phyloP scores from a whole-genome alignment of 2,797 vertebrate genomes.

The Adelosebastes latens region DNA sequence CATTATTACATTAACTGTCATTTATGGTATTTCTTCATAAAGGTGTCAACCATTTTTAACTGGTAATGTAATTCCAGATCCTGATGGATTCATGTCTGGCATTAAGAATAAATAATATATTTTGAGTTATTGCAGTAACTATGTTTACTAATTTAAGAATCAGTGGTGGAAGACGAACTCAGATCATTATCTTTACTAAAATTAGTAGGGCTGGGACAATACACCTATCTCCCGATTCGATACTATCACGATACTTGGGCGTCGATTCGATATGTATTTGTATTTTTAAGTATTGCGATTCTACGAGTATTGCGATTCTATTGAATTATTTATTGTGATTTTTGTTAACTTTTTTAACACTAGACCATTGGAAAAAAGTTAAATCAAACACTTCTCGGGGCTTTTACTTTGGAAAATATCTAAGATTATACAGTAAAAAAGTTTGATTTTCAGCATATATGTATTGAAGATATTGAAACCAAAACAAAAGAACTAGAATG shows the following conservation, averaged over 20 bases:
- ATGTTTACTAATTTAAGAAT: neutral
- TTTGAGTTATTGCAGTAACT: neutral
- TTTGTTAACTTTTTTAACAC: neutral
- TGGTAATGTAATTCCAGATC: conserved; percentile 15
- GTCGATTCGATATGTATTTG: no score
- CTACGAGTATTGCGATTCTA: neutral
- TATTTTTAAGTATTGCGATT: neutral
- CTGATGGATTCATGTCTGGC: neutral
- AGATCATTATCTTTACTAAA: fast-evolving
- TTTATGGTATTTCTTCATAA: conserved; percentile 24
- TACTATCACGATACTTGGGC: no score
- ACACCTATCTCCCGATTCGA: neutral
- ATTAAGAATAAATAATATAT: neutral
- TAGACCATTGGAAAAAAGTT: neutral
- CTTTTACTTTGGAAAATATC: neutral
- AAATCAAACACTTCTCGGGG: neutral
- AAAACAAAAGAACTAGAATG: no score
- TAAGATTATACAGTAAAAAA: neutral
- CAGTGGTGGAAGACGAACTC: neutral
- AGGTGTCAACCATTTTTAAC: conserved; percentile 1
- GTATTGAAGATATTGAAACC: no score
- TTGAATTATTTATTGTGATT: neutral
- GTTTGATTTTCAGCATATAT: no score
- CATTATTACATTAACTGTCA: conserved; percentile 54
- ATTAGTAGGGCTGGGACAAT: neutral